phyloP scores from a whole-genome alignment of 2,113 vertebrate genomes.

The Bubo blakistoni region DNA sequence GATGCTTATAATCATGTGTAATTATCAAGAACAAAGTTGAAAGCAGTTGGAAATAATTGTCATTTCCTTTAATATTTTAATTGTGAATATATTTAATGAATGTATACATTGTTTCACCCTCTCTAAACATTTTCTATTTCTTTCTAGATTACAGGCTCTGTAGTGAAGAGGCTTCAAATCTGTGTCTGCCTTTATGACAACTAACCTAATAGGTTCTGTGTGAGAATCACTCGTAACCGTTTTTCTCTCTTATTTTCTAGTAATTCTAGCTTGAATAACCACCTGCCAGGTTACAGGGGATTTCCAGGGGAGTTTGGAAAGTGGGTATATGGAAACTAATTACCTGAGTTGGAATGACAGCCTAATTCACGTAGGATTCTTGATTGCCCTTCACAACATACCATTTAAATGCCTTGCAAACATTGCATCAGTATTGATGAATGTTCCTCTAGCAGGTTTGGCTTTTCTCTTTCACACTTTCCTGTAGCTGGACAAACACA shows the following conservation, averaged over 20 bases:
- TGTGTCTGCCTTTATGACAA: background rate
- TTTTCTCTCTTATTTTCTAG: background rate
- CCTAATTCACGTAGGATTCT: background rate
- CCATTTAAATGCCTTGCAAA: background rate
- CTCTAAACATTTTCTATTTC: background rate
- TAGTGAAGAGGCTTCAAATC: background rate
- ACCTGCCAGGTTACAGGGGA: background rate
- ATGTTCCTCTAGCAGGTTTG: background rate
- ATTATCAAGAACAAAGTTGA: conserved; percentile 8
- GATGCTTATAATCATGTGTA: background rate
- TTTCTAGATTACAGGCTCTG: background rate
- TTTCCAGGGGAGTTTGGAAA: conserved; percentile 1
- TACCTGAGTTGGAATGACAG: background rate
- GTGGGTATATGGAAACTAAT: background rate
- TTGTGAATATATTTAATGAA: background rate
- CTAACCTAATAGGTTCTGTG: background rate
- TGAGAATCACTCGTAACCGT: background rate
- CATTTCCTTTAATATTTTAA: conserved; percentile 10
- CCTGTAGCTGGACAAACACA: background rate
- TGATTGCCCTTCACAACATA: background rate
- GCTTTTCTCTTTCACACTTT: conserved; percentile 25
- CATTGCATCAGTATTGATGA: background rate
- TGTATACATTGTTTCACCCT: background rate
- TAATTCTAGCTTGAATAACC: background rate
- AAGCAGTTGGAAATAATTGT: background rate